Base-by-base conservation (phyloP, 1,140 invertebrate genomes). In the Eueides isabella region DNA sequence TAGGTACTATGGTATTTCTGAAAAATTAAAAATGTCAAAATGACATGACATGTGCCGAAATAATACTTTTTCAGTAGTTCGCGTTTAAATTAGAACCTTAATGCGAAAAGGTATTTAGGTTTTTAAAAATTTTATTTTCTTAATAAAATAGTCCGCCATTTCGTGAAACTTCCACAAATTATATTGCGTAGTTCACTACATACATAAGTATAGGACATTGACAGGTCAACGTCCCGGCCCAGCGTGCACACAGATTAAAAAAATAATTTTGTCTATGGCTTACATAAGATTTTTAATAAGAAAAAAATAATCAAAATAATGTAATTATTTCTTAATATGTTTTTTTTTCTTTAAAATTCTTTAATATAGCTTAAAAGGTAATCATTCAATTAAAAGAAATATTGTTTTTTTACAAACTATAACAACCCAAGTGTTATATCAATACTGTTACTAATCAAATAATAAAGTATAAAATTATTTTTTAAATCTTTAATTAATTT, bases 11-110 rank as follows among this genome's bases (percentile, higher is more conserved):
- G 78, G 68, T 63, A 66, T 71, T 76, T 77, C 41, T 62, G 61
- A 72, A 75, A 71, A 73, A 73, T 69, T 74, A 75, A 75, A 75
- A 71, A 75, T 77, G 72, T 80, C 75, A 80, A 77, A 74, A 55
- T 80, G 75, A 74, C 65, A 63, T 61, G 55, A 62, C 62, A 35
- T 38, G 5, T 67, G 35, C 48, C 41, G 26, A 30, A 62, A 26
- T 67, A n/a, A 19, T 23, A 61, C 12, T 28, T n/a, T 28, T 28
- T 35, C 23, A 65, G 26, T 70, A 62, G 14, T 38, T 38, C 16
- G 1, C 35, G 35, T 28, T n/a, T 11, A 62, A 61, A 38, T 62
- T 16, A 41, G 9, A 19, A 62, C 28, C 19, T 16, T 19, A 19
- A 12, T 31, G 11, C 33, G 1, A 19, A 26, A 28, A 41, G 12